These are phyloP conservation scores for Napeogenes sylphis DNA, from an alignment of 2,888 invertebrate species.

Conservation along the genomic window DNA sequence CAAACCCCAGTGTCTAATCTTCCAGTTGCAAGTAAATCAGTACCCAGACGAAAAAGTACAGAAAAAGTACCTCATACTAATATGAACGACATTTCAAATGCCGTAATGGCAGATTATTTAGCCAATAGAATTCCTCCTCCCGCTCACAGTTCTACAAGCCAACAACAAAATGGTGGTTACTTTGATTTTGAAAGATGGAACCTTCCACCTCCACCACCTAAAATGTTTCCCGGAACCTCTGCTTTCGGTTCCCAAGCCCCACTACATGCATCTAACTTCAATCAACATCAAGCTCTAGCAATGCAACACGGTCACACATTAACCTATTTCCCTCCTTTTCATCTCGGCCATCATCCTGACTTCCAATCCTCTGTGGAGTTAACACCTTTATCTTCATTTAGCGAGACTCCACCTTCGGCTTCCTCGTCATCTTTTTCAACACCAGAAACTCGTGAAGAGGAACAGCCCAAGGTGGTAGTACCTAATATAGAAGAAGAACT, in stretches of 20 bases:
- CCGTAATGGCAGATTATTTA: constrained; percentile 76
- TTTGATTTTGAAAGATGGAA: constrained; percentile 91
- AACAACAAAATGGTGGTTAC: constrained; percentile 81
- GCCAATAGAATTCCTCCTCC: constrained; percentile 83
- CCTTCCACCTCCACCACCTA: constrained; percentile 81
- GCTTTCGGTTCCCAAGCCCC: constrained; percentile 78
- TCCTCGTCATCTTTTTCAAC: constrained; percentile 76
- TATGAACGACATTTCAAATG: constrained; percentile 74
- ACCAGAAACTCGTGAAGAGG: constrained; percentile 80
- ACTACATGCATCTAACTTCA: constrained; percentile 75
- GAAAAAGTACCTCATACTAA: constrained; percentile 72
- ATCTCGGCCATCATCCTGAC: constrained; percentile 83
- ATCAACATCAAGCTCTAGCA: constrained; percentile 82
- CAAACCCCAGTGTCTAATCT: constrained; percentile 49
- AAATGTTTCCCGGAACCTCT: constrained; percentile 81
- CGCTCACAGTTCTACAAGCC: constrained; percentile 81
- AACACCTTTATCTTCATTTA: constrained; percentile 78
- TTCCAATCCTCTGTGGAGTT: constrained; percentile 82
- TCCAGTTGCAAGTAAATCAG: constrained; percentile 47
- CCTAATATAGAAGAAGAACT: constrained; percentile 93
- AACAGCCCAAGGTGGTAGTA: constrained; percentile 89
- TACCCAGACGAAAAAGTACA: constrained; percentile 79
- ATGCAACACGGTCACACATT: constrained; percentile 84
- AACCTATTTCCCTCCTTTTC: constrained; percentile 87
- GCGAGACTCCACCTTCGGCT: constrained; percentile 78